These are phyloP conservation scores for Ennomos quercinarius DNA, from an alignment of 2,888 invertebrate species.

Conservation along the genomic window DNA sequence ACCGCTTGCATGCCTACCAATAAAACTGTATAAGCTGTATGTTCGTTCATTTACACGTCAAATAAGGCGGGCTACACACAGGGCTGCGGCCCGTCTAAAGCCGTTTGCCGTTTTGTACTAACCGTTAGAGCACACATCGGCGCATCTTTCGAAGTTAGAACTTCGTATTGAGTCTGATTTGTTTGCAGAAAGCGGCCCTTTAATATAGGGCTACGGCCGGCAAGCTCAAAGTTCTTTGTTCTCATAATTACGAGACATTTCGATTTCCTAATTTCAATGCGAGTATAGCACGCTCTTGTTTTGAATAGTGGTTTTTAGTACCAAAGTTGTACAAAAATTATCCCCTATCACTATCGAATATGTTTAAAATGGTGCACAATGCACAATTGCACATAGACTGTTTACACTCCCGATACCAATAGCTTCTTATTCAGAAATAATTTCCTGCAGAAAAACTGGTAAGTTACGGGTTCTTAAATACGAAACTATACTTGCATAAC, in stretches of 20 bases:
- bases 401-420: too few relatives aligned
- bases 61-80: slow-evolving; percentile 31
- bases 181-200: slow-evolving; percentile 68
- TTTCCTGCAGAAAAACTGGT: too few relatives aligned
- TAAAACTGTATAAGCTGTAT: slow-evolving; percentile 35
- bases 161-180: slow-evolving; percentile 73
- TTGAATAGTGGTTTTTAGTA: neutral
- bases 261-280: slow-evolving; percentile 52
- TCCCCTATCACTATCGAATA: too few relatives aligned
- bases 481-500: too few relatives aligned
- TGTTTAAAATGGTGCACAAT: too few relatives aligned
- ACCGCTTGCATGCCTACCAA: slow-evolving; percentile 26
- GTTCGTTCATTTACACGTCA: slow-evolving; percentile 37
- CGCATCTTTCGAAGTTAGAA: slow-evolving; percentile 65
- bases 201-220: slow-evolving; percentile 69
- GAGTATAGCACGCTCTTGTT: slow-evolving; percentile 4
- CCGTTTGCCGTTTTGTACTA: slow-evolving; percentile 53
- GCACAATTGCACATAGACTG: too few relatives aligned
- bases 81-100: slow-evolving; percentile 31
- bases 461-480: too few relatives aligned
- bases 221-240: slow-evolving; percentile 64
- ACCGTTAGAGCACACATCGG: slow-evolving; percentile 67
- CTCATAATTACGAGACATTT: slow-evolving; percentile 60
- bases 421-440: too few relatives aligned
- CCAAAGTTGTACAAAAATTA: too few relatives aligned